Evolutionary conservation across 2,888 invertebrate genomes (phyloP).

Genomic region (Antheraea yamamai): DNA sequence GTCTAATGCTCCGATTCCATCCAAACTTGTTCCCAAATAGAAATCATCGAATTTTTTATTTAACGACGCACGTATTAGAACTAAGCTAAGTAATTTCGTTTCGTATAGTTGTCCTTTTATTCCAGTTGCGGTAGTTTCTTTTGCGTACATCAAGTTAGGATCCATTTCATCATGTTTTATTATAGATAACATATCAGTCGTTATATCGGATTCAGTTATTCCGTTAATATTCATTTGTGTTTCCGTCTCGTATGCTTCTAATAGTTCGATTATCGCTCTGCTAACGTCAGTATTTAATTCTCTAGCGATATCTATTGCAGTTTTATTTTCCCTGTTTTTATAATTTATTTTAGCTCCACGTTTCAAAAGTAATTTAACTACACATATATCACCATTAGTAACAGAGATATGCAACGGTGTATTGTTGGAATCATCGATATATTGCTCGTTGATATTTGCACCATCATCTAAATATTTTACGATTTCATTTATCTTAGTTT

Average conservation of each 20-base stretch:
- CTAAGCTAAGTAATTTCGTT: constrained; percentile 10
- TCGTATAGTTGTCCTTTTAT: constrained; percentile 12
- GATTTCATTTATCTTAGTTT: neutral
- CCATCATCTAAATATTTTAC: neutral
- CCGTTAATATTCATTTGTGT: neutral
- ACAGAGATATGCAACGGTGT: constrained; percentile 4
- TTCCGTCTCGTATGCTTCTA: neutral
- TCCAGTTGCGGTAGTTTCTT: neutral
- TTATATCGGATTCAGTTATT: neutral
- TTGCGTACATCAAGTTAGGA: neutral
- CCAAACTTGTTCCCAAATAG: constrained; percentile 10
- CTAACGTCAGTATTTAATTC: constrained; percentile 3
- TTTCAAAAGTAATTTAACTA: neutral
- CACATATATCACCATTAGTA: constrained; percentile 2
- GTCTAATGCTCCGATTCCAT: constrained; percentile 6
- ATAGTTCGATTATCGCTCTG: neutral
- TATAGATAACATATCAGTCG: neutral
- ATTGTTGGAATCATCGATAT: neutral
- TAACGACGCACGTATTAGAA: neutral
- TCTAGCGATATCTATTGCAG: constrained; percentile 6
- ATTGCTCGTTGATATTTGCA: neutral
- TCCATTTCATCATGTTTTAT: constrained; percentile 3
- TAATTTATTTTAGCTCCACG: neutral
- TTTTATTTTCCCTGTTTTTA: neutral
- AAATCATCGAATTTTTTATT: constrained; percentile 5